These are phyloP conservation scores for Muricea muricata DNA, from an alignment of 92 coral and sea anemone species.

Conservation along the genomic window DNA sequence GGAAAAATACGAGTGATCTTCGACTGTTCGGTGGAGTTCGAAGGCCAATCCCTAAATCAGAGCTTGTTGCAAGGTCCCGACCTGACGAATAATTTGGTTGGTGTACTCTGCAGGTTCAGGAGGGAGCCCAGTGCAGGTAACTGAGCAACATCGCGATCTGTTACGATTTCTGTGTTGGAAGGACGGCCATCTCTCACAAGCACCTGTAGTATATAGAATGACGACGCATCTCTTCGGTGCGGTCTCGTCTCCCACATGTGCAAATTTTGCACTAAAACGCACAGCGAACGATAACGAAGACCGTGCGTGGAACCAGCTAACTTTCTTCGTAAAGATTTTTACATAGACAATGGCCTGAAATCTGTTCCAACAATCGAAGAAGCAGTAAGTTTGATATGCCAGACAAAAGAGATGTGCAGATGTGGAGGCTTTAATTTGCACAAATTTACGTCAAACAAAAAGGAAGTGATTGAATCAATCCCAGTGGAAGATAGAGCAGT, in stretches of 20 bases:
- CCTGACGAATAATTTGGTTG: not conserved
- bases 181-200: conserved; percentile 40
- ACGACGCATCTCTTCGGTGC: conserved; percentile 65
- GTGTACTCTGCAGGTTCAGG: conserved; percentile 54
- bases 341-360: conserved; percentile 38
- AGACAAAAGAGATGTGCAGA: conserved; percentile 1
- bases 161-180: conserved; percentile 60
- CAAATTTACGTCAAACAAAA: not conserved
- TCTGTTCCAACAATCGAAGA: not conserved
- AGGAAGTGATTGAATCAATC: not conserved
- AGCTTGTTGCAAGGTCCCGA: not conserved
- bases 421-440: not conserved
- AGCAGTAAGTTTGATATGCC: not conserved
- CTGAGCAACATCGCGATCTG: conserved; percentile 51
- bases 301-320: conserved; percentile 14
- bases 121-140: conserved; percentile 57
- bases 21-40: not conserved
- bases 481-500: not conserved
- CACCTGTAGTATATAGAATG: conserved; percentile 54
- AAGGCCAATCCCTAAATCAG: not conserved
- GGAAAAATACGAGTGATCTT: not conserved
- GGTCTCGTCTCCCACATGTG: conserved; percentile 54
- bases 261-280: conserved; percentile 47
- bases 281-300: conserved; percentile 43
- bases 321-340: conserved; percentile 39